Conservation (phyloP, 2,888 invertebrate species). For the Epirrhoe tristata region DNA sequence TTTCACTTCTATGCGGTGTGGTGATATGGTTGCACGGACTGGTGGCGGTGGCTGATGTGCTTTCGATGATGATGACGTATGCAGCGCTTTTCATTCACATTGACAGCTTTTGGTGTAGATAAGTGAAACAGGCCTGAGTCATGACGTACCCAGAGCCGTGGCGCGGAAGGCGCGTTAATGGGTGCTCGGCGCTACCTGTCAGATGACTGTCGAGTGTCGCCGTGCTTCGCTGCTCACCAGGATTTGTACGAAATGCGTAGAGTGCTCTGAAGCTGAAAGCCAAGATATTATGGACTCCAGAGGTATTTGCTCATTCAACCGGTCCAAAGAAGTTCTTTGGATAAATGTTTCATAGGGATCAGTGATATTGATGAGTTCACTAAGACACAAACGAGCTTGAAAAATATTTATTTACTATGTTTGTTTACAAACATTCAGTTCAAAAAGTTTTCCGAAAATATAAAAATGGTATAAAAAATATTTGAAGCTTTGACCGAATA, state of each 20-base stretch:
- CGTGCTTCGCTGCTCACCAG: constrained; percentile 48
- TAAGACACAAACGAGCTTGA: neutral
- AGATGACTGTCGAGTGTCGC: constrained; percentile 76
- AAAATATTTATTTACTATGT: neutral
- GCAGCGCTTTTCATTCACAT: neutral
- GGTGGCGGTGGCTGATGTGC: neutral
- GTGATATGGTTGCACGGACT: neutral
- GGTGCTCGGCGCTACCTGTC: constrained; percentile 69
- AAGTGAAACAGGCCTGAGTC: constrained; percentile 7
- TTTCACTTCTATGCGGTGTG: neutral
- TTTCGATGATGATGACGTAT: neutral
- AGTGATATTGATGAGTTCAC: neutral
- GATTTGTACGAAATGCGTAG: constrained; percentile 56
- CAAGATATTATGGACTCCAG: constrained; percentile 28
- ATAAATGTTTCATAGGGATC: constrained; percentile 9
- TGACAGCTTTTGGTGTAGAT: neutral
- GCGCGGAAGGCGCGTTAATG: constrained; percentile 68
- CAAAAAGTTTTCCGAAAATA: neutral
- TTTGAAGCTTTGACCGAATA: neutral
- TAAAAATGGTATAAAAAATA: neutral
- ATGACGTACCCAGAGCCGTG: constrained; percentile 19
- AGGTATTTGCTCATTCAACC: constrained; percentile 27
- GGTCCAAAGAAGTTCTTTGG: constrained; percentile 18
- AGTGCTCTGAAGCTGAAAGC: constrained; percentile 46
- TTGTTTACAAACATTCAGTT: neutral